These are phyloP conservation scores for Oryzias woworae DNA, from an alignment of 2,113 vertebrate species.

Conservation along the genomic window DNA sequence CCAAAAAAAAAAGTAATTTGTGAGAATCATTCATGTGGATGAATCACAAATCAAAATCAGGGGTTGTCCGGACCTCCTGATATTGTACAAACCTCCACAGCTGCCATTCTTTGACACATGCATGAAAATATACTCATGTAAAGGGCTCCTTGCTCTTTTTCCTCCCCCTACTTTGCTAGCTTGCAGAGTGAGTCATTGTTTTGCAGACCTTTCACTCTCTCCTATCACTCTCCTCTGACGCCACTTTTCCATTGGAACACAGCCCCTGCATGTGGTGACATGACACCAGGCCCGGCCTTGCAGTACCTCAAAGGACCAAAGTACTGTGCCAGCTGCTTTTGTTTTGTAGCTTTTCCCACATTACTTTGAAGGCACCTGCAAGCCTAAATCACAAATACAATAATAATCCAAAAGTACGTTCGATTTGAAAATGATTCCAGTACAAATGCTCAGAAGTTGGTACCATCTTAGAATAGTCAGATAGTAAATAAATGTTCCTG, in stretches of 20 bases:
- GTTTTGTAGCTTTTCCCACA: constrained; percentile 9
- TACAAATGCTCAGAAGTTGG: constrained; percentile 20
- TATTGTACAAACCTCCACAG: constrained; percentile 35
- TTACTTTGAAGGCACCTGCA: background rate
- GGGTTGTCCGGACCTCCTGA: constrained; percentile 49
- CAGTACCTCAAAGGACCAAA: constrained; percentile 20
- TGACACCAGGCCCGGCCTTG: constrained; percentile 43
- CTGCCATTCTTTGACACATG: constrained; percentile 4
- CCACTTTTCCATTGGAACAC: constrained; percentile 76
- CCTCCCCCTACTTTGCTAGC: constrained; percentile 49
- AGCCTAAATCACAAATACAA: too few species aligned
- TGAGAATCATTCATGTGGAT: constrained; percentile 1
- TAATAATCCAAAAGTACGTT: too few species aligned
- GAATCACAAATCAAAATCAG: constrained; percentile 30
- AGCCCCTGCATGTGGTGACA: constrained; percentile 48
- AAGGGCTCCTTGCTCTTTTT: constrained; percentile 51
- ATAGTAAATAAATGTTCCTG: constrained; percentile 28
- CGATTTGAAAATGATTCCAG: background rate
- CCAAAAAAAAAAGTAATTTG: too few species aligned
- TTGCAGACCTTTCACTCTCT: constrained; percentile 68
- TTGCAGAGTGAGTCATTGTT: constrained; percentile 76
- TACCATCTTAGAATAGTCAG: constrained; percentile 33
- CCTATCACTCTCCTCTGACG: constrained; percentile 60
- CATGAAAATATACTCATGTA: constrained; percentile 27
- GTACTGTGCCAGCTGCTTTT: constrained; percentile 13